Evolutionary conservation across 1,140 invertebrate genomes (phyloP), one percentile per base, ranked within the genome.

Genomic region (Oedothorax gibbosus): DNA sequence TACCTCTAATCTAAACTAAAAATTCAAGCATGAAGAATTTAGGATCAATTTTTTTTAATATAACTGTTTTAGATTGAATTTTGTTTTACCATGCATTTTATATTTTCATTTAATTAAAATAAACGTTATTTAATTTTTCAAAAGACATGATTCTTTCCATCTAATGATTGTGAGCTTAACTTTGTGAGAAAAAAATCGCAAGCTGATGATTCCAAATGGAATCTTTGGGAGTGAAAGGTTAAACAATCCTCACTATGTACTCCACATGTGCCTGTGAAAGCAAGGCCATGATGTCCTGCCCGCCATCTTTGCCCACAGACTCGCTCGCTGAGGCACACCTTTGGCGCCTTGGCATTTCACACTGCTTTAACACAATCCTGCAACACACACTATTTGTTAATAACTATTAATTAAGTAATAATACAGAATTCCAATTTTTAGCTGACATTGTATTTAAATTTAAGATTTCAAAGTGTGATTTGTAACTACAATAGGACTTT

Each of bases 251-350:
- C 64, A 82, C 80, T 12, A 73, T 88, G 87, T 90, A 90, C 86
- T 90, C 94, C 89, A 96, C 93, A 89, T 97, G 95, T 5, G 96
- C 96, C 90, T 96, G 96, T 84, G 93, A 95, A n/a, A 97, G 91
- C 94, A 97, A 94, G 88, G 94, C 94, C 88, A 96, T 94, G 89
- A 96, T 96, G 89, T 96, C 95, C 7, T 95, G 93, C 83, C 90
- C 91, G 15, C 14, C 20, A n/a, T 51, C 21, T 18, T 53, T 9
- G 7, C 71, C 51, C 51, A 50, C 35, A 1, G 69, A 64, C 7
- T 82, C 80, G n/a, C 80, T 82, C 12, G 72, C 80, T 0, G 80
- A 82, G 8, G 57, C 56, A 53, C 80, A 65, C 21, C 80, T 60
- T 35, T 64, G 69, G 2, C 80, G 62, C 11, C 35, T 60, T 20